Base-by-base conservation (phyloP, 2,888 invertebrate species). In the Stenodera caucasica region DNA sequence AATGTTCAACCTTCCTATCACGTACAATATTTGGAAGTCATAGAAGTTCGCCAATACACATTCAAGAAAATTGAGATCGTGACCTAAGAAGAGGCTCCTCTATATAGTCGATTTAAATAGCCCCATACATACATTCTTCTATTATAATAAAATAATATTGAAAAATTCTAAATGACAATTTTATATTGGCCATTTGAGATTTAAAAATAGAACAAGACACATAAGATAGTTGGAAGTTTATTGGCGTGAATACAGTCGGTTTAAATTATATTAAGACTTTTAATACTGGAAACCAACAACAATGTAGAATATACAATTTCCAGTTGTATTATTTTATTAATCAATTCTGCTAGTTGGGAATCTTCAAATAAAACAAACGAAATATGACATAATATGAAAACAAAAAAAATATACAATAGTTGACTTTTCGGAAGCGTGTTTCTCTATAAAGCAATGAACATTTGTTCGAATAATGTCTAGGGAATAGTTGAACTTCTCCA, bases 1-100 rank as follows among this genome's bases (percentile, higher is more conserved):
- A 60, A 66, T 71, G 67, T 72, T 68, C 66, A 60, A 67, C 60
- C 68, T 74, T 75, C 75, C 67, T 69, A 74, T 77, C 77, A 78
- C 77, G 78, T 78, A 75, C 75, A 71, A 75, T 73, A 77, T 77
- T 77, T 71, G 72, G 67, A 69, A 71, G 73, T 74, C 73, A 76
- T 77, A 74, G 75, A 73, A 75, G 74, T 78, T 78, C 75, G 73
- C 75, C 77, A 74, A 76, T 77, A 78, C 72, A 75, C 76, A 75
- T 78, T 74, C 72, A 64, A 70, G 73, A 72, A 75, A 76, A 78
- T 77, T 78, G 77, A 76, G 72, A 75, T 77, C 76, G 77, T 73
- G 73, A 75, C 73, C 72, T 61, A 62, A 63, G 56, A 55, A 57
- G 55, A 60, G 51, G 57, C 60, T 57, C 8, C 7, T 2, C 30